Evolutionary conservation across 2,113 vertebrate species (phyloP).

Genomic region (Amblyornis subalaris): DNA sequence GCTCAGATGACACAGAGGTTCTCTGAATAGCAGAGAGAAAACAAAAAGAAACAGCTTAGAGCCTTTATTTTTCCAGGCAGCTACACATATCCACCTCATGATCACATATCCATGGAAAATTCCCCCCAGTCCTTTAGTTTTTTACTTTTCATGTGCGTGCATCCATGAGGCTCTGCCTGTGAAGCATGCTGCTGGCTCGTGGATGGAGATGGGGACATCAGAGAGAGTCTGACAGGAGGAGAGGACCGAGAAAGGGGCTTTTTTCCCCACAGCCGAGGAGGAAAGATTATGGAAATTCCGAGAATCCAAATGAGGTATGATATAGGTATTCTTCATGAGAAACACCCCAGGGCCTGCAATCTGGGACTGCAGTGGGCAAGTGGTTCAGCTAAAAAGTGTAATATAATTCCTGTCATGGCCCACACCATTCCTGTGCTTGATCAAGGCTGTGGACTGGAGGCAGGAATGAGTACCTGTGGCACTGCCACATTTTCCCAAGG

Average conservation of each 20-base stretch:
- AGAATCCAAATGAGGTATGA: neutral
- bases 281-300: neutral
- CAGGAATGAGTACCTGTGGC: neutral
- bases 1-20: neutral
- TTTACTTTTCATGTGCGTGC: neutral
- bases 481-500: neutral
- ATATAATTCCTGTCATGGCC: neutral
- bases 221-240: neutral
- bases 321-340: neutral
- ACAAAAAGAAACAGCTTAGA: neutral
- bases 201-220: neutral
- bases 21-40: slow-evolving; percentile 9
- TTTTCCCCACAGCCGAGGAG: neutral
- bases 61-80: neutral
- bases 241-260: fast-evolving
- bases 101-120: neutral
- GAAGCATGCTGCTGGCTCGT: neutral
- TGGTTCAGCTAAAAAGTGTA: neutral
- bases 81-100: neutral
- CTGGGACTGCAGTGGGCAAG: neutral
- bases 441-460: neutral
- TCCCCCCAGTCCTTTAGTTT: neutral
- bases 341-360: neutral
- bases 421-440: neutral
- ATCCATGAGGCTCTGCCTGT: neutral